phyloP scores from a whole-genome alignment of 1,140 invertebrate genomes.

The Eufriesea mexicana region DNA sequence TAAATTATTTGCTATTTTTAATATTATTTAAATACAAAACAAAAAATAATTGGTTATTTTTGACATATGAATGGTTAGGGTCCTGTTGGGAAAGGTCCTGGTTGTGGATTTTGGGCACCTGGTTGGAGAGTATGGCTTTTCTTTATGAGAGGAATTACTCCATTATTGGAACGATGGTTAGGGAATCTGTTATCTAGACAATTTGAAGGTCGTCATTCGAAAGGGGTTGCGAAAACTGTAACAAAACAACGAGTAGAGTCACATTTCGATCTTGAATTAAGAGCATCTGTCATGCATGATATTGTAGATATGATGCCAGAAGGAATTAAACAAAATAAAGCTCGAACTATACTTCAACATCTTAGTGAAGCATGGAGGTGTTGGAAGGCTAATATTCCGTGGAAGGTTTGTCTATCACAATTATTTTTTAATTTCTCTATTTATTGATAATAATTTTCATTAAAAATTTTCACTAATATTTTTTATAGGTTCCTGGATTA shows the following conservation, averaged over 20 bases:
- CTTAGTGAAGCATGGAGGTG: slow-evolving; percentile 99
- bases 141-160: slow-evolving; percentile 99
- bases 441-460: slow-evolving; percentile 81
- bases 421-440: no score
- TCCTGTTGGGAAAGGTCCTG: slow-evolving; percentile 98
- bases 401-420: slow-evolving; percentile 87
- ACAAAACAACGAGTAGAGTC: slow-evolving; percentile 99
- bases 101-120: slow-evolving; percentile 99
- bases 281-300: slow-evolving; percentile 99
- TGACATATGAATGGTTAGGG: slow-evolving; percentile 80
- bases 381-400: slow-evolving; percentile 99
- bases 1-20: neutral
- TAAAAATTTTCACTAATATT: slow-evolving; percentile 83
- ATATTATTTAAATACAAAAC: neutral
- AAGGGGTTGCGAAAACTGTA: slow-evolving; percentile 99
- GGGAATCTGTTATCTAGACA: slow-evolving; percentile 98
- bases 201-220: slow-evolving; percentile 99
- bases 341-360: slow-evolving; percentile 99
- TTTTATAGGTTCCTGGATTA: slow-evolving; percentile 91
- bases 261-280: slow-evolving; percentile 98
- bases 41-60: neutral
- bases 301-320: slow-evolving; percentile 99
- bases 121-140: slow-evolving; percentile 99
- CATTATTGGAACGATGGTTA: slow-evolving; percentile 98
- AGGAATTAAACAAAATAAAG: slow-evolving; percentile 99